These are phyloP conservation scores for Drosophila mimica DNA, from an alignment of 2,888 invertebrate genomes.

Conservation along the genomic window DNA sequence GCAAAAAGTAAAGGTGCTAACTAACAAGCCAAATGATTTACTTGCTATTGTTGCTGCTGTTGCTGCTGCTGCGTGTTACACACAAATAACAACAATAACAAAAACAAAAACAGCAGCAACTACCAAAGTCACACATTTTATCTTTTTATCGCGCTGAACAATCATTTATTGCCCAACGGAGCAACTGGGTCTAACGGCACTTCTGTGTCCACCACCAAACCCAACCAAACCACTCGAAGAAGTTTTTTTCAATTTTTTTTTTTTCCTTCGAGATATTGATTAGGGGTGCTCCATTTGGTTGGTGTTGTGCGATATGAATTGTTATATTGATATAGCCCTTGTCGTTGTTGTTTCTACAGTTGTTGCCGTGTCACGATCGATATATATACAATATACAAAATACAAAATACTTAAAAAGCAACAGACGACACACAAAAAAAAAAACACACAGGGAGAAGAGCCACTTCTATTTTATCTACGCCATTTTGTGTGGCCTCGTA, in stretches of 20 bases:
- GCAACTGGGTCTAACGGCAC: conserved; percentile 49
- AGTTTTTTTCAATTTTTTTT: neutral
- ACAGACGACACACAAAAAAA: neutral
- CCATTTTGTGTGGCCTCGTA: conserved; percentile 50
- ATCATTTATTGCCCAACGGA: conserved; percentile 81
- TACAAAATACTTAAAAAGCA: conserved; percentile 51
- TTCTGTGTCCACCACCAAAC: conserved; percentile 37
- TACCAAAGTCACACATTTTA: conserved; percentile 75
- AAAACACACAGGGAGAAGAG: conserved; percentile 7
- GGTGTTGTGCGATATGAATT: conserved; percentile 54
- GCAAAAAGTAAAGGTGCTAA: conserved; percentile 65
- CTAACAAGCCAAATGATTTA: conserved; percentile 70
- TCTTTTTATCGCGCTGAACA: conserved; percentile 82
- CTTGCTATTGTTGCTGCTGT: conserved; percentile 33
- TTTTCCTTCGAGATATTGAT: conserved; percentile 71
- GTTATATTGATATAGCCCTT: conserved; percentile 44
- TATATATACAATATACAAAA: conserved; percentile 29
- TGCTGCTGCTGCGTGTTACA: conserved; percentile 64
- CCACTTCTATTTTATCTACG: conserved; percentile 56
- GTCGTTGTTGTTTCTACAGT: conserved; percentile 25
- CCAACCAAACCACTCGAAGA: conserved; percentile 57
- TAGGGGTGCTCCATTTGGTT: conserved; percentile 49
- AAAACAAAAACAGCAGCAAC: conserved; percentile 32
- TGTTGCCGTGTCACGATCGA: conserved; percentile 51
- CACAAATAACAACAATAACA: conserved; percentile 51